Conservation (phyloP, 2,797 vertebrate genomes). For the Myotis daubentonii region DNA sequence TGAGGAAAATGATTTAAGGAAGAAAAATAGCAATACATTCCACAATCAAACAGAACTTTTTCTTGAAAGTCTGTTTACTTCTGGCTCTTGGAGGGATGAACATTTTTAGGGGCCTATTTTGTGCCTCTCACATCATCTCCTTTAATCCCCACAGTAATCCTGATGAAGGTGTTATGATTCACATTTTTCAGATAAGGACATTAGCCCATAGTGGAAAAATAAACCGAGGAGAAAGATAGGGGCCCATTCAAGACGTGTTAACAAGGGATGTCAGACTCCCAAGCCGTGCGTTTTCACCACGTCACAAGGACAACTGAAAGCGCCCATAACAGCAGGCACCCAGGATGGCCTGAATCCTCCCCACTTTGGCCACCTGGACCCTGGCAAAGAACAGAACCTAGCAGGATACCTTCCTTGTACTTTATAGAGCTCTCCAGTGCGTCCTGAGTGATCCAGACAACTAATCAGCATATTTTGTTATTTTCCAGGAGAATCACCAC, state of each 20-base stretch:
- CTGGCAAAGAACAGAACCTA: not conserved
- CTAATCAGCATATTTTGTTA: not conserved
- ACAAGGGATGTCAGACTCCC: not conserved
- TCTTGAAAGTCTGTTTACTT: not conserved
- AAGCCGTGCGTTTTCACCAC: not conserved
- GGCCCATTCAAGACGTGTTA: not conserved
- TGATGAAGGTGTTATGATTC: not conserved
- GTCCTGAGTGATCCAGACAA: not conserved
- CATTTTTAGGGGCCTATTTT: not conserved
- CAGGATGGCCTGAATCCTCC: not conserved
- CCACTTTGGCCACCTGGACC: not conserved
- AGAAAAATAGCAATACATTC: not conserved
- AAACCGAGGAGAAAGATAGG: not conserved
- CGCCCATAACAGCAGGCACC: not conserved
- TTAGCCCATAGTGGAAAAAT: not conserved
- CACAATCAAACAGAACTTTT: not conserved
- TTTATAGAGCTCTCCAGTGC: not conserved
- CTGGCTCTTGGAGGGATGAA: not conserved
- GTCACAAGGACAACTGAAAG: not conserved
- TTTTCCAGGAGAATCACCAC: not conserved
- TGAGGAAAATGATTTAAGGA: not conserved
- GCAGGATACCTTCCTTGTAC: not conserved
- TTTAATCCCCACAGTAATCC: not conserved
- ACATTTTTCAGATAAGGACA: not conserved
- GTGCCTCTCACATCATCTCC: not conserved